A percentile compares a stretch with the other conserved stretches of the same genome.
These are phyloP conservation scores for Rynchops niger DNA, from an alignment of 2,113 vertebrate genomes.

Conservation along the genomic window DNA sequence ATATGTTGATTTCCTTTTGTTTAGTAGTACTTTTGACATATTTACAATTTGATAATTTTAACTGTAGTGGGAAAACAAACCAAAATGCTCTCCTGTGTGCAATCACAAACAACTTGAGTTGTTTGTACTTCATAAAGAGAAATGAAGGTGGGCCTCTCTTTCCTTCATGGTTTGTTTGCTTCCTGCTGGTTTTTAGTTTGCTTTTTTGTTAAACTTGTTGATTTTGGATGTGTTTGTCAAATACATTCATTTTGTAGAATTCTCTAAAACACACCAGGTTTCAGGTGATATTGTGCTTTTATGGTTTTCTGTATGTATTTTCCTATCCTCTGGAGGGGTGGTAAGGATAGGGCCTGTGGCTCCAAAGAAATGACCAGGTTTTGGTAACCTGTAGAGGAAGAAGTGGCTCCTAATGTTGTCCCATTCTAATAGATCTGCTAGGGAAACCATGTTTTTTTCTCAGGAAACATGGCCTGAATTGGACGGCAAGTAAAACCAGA, in stretches of 20 bases:
- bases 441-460: neutral
- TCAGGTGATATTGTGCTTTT: neutral
- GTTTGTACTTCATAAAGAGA: neutral
- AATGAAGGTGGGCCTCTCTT: neutral
- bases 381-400: neutral
- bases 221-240: neutral
- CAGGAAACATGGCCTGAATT: neutral
- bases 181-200: neutral
- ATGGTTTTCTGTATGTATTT: neutral
- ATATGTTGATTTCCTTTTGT: neutral
- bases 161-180: neutral
- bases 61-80: neutral
- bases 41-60: neutral
- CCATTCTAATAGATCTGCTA: neutral
- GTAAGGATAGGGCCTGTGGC: neutral
- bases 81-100: neutral
- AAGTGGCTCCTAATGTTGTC: neutral
- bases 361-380: neutral
- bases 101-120: neutral
- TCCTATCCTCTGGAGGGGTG: fast-evolving
- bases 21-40: neutral
- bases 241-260: neutral
- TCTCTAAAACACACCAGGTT: neutral
- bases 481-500: neutral
- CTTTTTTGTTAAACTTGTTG: neutral